Evolutionary conservation across 2,888 invertebrate genomes (phyloP).

Genomic region (Drosophila infuscata): DNA sequence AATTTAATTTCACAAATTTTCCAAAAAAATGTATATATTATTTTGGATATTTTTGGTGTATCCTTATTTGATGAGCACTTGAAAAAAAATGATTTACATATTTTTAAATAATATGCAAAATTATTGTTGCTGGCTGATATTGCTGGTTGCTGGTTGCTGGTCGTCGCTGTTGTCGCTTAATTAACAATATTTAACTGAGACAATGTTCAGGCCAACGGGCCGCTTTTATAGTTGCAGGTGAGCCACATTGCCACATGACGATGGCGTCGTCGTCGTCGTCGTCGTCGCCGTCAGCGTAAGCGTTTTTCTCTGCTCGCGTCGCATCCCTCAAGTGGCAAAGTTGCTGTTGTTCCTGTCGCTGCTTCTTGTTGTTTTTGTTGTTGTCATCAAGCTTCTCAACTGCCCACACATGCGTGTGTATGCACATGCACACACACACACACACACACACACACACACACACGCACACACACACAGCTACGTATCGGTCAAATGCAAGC

Average conservation of each 20-base stretch:
- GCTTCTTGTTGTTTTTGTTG: constrained; percentile 16
- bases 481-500: constrained; percentile 17
- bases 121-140: constrained; percentile 13
- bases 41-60: background rate
- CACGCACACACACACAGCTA: constrained; percentile 10
- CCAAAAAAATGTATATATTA: background rate
- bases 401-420: constrained; percentile 22
- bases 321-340: constrained; percentile 45
- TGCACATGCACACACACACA: constrained; percentile 1
- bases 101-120: background rate
- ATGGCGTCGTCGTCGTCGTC: background rate
- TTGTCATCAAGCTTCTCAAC: constrained; percentile 36
- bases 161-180: constrained; percentile 60
- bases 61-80: constrained; percentile 12
- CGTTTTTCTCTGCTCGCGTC: constrained; percentile 13
- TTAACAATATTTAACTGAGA: constrained; percentile 78
- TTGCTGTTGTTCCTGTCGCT: constrained; percentile 18
- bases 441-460: constrained; percentile 4
- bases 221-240: constrained; percentile 75
- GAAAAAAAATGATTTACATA: constrained; percentile 11
- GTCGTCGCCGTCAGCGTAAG: background rate
- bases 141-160: constrained; percentile 17
- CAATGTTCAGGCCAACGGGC: constrained; percentile 57
- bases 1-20: background rate
- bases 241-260: constrained; percentile 10